These are phyloP conservation scores for Agelastica alni DNA, from an alignment of 2,888 invertebrate species.

Conservation along the genomic window DNA sequence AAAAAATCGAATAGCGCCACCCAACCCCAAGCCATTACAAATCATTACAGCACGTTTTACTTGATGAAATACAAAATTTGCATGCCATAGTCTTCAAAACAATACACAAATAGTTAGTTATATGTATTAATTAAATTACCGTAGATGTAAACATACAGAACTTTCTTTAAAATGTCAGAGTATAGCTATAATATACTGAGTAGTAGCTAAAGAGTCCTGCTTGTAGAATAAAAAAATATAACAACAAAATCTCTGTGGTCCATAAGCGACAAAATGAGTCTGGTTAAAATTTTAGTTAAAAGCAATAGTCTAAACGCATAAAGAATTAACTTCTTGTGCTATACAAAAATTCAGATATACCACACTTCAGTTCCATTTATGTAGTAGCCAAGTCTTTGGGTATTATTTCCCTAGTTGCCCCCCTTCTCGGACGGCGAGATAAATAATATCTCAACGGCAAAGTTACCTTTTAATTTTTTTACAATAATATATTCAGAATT, in stretches of 20 bases:
- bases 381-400: conserved; percentile 40
- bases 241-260: conserved; percentile 34
- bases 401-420: too few relatives aligned
- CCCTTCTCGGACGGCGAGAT: too few relatives aligned
- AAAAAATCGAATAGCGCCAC: conserved; percentile 43
- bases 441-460: too few relatives aligned
- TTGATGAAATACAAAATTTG: conserved; percentile 5
- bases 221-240: conserved; percentile 38
- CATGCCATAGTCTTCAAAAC: conserved; percentile 11
- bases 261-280: conserved; percentile 36
- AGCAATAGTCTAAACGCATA: conserved; percentile 58
- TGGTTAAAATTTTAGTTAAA: conserved; percentile 48
- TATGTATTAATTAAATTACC: too few relatives aligned
- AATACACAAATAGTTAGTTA: too few relatives aligned
- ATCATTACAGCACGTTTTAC: conserved; percentile 3
- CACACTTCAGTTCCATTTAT: conserved; percentile 54
- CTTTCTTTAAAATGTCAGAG: too few relatives aligned
- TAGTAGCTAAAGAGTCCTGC: conserved; percentile 23
- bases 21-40: background rate
- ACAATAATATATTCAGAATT: conserved; percentile 53
- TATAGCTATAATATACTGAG: background rate
- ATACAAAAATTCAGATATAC: conserved; percentile 57
- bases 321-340: conserved; percentile 48
- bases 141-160: too few relatives aligned
- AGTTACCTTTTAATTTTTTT: conserved; percentile 50